These are phyloP conservation scores for Falco concolor DNA, from an alignment of 2,797 vertebrate species.

Conservation along the genomic window DNA sequence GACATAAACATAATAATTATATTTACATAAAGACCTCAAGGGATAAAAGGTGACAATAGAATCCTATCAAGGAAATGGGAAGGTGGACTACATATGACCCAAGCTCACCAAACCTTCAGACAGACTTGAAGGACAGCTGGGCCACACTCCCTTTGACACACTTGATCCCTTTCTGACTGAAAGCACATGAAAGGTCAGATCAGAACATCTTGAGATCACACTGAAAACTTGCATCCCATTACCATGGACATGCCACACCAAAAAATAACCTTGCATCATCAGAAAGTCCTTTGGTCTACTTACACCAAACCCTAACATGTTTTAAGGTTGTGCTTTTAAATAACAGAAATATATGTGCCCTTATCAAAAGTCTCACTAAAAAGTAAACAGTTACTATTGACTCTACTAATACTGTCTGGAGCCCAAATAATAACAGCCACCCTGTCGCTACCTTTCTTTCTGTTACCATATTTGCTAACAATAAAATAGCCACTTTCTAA, in stretches of 20 bases:
- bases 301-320: not conserved
- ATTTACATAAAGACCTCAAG: not conserved
- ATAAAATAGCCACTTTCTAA: not conserved
- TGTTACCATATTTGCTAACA: not conserved
- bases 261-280: not conserved
- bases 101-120: not conserved
- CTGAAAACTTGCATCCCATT: not conserved
- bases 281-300: not conserved
- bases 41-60: not conserved
- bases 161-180: not conserved
- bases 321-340: not conserved
- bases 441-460: not conserved
- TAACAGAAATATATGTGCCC: not conserved
- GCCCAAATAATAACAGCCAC: not conserved
- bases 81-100: not conserved
- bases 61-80: not conserved
- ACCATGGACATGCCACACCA: not conserved
- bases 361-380: constrained; percentile 1
- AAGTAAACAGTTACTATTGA: not conserved
- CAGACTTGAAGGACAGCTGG: not conserved
- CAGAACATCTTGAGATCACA: not conserved
- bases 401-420: not conserved
- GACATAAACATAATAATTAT: not conserved
- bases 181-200: not conserved
- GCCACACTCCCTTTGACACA: not conserved